Evolutionary conservation across 2,113 vertebrate genomes (phyloP), one percentile per base, ranked within the genome.

Genomic region (Ardeotis arabs): DNA sequence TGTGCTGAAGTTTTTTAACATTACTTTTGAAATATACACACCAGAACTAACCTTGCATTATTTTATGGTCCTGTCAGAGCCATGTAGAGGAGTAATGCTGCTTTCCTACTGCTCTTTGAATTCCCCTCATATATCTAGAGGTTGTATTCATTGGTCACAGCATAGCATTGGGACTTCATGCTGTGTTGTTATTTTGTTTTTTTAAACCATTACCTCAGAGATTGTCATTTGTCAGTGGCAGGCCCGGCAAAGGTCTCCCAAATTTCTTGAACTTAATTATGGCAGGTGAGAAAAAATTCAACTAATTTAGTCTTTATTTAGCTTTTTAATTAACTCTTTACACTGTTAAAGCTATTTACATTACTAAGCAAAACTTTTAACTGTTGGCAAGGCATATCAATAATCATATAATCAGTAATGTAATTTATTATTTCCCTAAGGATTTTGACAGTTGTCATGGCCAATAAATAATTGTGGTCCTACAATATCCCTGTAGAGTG

Each of bases 1-100:
- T 64, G 28, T 19, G 14, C 37, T 92, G 44, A 81, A 79, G 44
- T 89, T 96, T 93, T 97, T 93, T 73, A 89, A 28, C 45, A 39
- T 92, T 81, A 18, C 27, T 94, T 94, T 91, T 75, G 80, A 89
- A 89, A 92, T 79, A 84, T 22, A 75, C 35, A 31, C 25, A 68
- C 20, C 50, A 84, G 74, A 90, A 84, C 76, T 82, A 93, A 83
- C 33, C 41, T 89, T 72, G 49, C 7, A 12, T 82, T 93, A 49
- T 76, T 89, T 94, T 94, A 76, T 79, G 52, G 41, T 75, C 53
- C 55, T 90, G 69, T 93, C 86, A 76, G 28, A 75, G 62, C 56
- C 29, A 9, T 41, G 24, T 6, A 69, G 68, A 93, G 56, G 49
- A 84, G 24, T 63, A 75, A 68, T 68, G 15, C 39, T 44, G 33